Percentiles rank a stretch among this genome's conserved stretches.
phyloP scores from a whole-genome alignment of 1,140 invertebrate species.

The Drosophila gunungcola region DNA sequence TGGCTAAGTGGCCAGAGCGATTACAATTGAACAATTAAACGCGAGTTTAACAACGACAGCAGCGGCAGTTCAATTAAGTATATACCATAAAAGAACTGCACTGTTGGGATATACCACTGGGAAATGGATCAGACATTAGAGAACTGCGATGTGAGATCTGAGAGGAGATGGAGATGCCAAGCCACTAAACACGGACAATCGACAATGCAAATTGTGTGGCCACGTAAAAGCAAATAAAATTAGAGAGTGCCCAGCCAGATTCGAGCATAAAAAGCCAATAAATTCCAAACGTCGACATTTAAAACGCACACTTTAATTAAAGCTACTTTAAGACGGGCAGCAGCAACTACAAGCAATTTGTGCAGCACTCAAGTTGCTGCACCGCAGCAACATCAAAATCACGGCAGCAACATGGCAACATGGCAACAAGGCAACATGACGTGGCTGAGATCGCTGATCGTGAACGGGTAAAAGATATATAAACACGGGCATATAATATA shows the following conservation, averaged over 20 bases:
- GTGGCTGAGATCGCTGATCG: slow-evolving; percentile 55
- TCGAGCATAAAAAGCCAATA: slow-evolving; percentile 66
- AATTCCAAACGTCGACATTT: slow-evolving; percentile 70
- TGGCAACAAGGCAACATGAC: slow-evolving; percentile 20
- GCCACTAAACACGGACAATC: slow-evolving; percentile 41
- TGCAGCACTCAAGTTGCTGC: slow-evolving; percentile 30
- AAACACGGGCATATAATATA: slow-evolving; percentile 38
- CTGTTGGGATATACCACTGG: background rate
- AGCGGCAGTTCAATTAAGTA: slow-evolving; percentile 21
- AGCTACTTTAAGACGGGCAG: slow-evolving; percentile 48
- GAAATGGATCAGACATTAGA: slow-evolving; percentile 4
- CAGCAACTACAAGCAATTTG: slow-evolving; percentile 39
- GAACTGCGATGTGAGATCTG: background rate
- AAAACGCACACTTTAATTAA: slow-evolving; percentile 79
- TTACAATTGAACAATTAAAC: slow-evolving; percentile 51
- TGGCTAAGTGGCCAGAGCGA: slow-evolving; percentile 37
- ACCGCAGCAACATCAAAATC: slow-evolving; percentile 5
- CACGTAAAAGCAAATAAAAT: slow-evolving; percentile 50
- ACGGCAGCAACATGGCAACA: slow-evolving; percentile 13
- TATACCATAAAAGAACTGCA: slow-evolving; percentile 24
- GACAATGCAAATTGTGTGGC: slow-evolving; percentile 45
- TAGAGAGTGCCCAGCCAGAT: slow-evolving; percentile 36
- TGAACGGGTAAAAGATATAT: slow-evolving; percentile 66
- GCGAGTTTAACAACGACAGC: slow-evolving; percentile 23
- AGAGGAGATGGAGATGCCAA: background rate